phyloP scores from a whole-genome alignment of 1,140 invertebrate genomes.

The Magallana gigas region DNA sequence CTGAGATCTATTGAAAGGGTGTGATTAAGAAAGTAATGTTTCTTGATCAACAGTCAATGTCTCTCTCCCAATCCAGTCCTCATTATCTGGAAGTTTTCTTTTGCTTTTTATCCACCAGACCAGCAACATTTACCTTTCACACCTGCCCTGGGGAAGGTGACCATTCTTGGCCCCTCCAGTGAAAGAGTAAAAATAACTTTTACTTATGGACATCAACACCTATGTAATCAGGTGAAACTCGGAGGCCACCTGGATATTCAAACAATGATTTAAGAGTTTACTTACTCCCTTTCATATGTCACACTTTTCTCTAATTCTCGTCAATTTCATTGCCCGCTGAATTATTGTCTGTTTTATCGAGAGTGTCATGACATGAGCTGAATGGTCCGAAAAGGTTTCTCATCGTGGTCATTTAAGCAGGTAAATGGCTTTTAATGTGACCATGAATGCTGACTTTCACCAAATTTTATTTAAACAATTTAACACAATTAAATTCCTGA shows the following conservation, averaged over 20 bases:
- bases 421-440: constrained; percentile 30
- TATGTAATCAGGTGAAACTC: constrained; percentile 7
- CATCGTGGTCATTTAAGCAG: constrained; percentile 19
- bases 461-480: constrained; percentile 19
- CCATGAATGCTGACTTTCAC: constrained; percentile 27
- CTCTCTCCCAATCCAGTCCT: neutral
- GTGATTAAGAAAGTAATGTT: neutral
- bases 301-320: constrained; percentile 11
- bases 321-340: constrained; percentile 5
- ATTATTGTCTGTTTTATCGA: neutral
- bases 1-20: neutral
- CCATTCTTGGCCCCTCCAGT: neutral
- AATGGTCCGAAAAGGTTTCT: neutral
- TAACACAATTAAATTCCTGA: constrained; percentile 23
- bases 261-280: constrained; percentile 37
- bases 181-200: constrained; percentile 13
- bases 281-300: constrained; percentile 12
- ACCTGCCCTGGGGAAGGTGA: neutral
- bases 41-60: neutral
- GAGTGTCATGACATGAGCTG: neutral
- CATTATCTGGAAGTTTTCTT: neutral
- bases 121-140: neutral
- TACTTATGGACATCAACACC: neutral
- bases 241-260: constrained; percentile 3
- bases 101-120: neutral